phyloP scores from a whole-genome alignment of 2,888 invertebrate genomes.

The Pherbina coryleti region DNA sequence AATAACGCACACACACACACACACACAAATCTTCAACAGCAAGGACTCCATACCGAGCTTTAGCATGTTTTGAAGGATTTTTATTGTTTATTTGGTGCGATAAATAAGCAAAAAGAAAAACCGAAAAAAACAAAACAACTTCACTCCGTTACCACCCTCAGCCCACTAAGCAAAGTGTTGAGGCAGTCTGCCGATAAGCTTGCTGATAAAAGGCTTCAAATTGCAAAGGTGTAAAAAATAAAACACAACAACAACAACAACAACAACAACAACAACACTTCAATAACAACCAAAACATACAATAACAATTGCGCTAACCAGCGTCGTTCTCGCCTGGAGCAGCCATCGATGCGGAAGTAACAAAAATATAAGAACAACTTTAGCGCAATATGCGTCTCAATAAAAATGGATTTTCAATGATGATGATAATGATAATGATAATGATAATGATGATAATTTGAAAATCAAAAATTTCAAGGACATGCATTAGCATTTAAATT shows the following conservation, averaged over 20 bases:
- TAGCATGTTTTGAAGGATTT: too few relatives aligned
- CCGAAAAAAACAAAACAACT: background rate
- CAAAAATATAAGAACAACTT: background rate
- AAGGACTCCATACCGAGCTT: background rate
- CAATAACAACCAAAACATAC: background rate
- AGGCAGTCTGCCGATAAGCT: background rate
- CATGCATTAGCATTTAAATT: too few relatives aligned
- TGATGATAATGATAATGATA: too few relatives aligned
- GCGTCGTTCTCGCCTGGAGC: too few relatives aligned
- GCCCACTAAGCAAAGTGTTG: background rate
- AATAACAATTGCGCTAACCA: background rate
- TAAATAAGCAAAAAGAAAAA: too few relatives aligned
- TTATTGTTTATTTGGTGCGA: too few relatives aligned
- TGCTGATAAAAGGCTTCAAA: background rate
- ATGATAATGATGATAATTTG: too few relatives aligned
- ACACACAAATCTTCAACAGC: background rate
- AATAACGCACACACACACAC: slow-evolving; percentile 17
- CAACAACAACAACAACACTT: background rate
- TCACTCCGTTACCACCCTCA: background rate
- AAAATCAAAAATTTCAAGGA: too few relatives aligned
- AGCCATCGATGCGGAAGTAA: background rate
- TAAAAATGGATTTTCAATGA: background rate
- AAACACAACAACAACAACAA: background rate
- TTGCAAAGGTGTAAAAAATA: background rate
- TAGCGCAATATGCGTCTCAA: background rate